These are phyloP conservation scores for Tachysurus fulvidraco DNA, from an alignment of 2,113 vertebrate genomes.

Conservation along the genomic window DNA sequence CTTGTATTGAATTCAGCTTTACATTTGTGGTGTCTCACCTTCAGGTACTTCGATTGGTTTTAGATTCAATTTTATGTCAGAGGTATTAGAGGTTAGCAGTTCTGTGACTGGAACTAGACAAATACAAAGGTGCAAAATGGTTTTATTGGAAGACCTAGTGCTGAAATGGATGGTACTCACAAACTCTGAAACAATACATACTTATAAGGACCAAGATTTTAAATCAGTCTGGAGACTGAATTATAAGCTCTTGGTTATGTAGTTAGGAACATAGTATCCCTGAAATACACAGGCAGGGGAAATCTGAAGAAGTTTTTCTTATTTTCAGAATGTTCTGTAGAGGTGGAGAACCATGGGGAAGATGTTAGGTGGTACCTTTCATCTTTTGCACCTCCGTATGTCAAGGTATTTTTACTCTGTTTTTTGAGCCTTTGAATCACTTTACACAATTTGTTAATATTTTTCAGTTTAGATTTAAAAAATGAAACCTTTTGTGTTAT, in stretches of 20 bases:
- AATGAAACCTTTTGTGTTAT: conserved; percentile 1
- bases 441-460: conserved; percentile 1
- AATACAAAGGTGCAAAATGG: neutral
- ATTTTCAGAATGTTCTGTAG: conserved; percentile 74
- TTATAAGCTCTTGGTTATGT: neutral
- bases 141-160: neutral
- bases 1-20: neutral
- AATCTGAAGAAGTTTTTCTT: neutral
- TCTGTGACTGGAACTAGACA: neutral
- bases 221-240: neutral
- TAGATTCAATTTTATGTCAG: neutral
- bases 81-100: neutral
- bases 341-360: conserved; percentile 83
- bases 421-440: neutral
- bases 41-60: neutral
- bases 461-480: neutral
- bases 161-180: neutral
- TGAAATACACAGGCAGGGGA: neutral
- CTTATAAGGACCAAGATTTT: neutral
- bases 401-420: conserved; percentile 77
- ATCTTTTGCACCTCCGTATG: conserved; percentile 90
- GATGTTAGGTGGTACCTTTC: conserved; percentile 88
- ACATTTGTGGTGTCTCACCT: neutral
- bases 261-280: neutral
- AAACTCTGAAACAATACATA: neutral